Evolutionary conservation across 2,888 invertebrate genomes (phyloP).

Genomic region (Thelaira solivaga): DNA sequence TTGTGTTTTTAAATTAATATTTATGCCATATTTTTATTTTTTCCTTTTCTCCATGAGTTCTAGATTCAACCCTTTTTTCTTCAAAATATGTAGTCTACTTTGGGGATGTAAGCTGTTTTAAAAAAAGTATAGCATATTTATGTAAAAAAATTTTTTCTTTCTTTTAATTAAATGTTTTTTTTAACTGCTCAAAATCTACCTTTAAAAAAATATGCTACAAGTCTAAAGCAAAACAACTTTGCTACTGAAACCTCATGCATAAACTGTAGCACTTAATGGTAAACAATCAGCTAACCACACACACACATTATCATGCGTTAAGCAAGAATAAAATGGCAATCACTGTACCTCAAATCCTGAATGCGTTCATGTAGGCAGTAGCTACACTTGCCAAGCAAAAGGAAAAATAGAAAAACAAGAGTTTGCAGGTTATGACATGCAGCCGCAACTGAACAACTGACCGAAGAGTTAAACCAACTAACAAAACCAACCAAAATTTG

Average conservation of each 20-base stretch:
- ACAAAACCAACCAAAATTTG: slow-evolving; percentile 50
- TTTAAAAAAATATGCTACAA: slow-evolving; percentile 6
- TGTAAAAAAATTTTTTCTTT: no score
- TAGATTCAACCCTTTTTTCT: no score
- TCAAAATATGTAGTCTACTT: no score
- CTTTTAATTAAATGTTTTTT: no score
- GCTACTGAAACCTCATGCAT: not conserved
- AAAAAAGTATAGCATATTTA: no score
- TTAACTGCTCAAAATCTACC: not conserved
- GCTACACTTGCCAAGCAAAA: not conserved
- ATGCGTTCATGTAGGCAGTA: not conserved
- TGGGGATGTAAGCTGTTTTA: no score
- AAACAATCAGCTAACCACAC: slow-evolving; percentile 20
- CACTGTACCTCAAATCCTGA: slow-evolving; percentile 13
- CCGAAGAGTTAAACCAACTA: slow-evolving; percentile 47
- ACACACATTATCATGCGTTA: not conserved
- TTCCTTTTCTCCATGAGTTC: no score
- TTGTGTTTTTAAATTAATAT: no score
- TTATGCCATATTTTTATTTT: no score
- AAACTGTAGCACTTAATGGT: slow-evolving; percentile 35
- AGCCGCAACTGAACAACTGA: slow-evolving; percentile 44
- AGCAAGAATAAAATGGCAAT: slow-evolving; percentile 19
- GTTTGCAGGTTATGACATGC: not conserved
- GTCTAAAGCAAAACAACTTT: not conserved
- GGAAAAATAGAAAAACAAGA: no score